Base-by-base conservation (phyloP, 2,113 vertebrate genomes). In the Megatriorchis doriae region DNA sequence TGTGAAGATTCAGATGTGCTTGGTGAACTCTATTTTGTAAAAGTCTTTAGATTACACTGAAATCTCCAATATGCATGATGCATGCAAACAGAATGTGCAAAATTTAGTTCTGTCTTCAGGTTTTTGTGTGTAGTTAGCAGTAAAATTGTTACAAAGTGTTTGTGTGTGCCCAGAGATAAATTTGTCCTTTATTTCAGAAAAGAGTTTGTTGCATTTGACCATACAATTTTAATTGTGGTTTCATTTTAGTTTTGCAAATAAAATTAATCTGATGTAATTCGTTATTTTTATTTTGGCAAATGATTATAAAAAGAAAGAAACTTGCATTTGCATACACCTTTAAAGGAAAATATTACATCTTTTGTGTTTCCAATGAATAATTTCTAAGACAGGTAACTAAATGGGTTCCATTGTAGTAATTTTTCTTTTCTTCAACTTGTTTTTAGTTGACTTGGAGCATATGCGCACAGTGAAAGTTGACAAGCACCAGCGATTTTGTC, bases 361-460 rank as follows among this genome's bases (percentile, higher is more conserved):
- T 16, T 56, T 89, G 25, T 65, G 15, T 81, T 94, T 91, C 53
- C 63, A 73, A 1, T 43, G 13, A 48, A n/a, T 50, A 48, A 55
- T 71, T 92, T 81, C 59, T 65, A 47, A 74, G 47, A 45, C 13
- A 36, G 29, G 9, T 93, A 63, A 96, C 81, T 95, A 67, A 93
- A 32, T 81, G 53, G 88, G 47, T 63, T 93, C 42, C 70, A 86
- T 13, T 92, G 67, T 90, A 95, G 61, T 97, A 83, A 97, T 87
- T 73, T 88, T 92, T 94, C 8, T 86, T 98, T 95, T 93, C 82
- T 98, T 97, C 94, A 75, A 71, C 74, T 94, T 82, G 13, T 45
- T 98, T 96, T 86, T 97, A 99, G 99, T 99, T 98, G 99, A 99
- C 98, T 97, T 99, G 98, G 99, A 99, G 97, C 99, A 99, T 91